Evolutionary conservation across 2,797 vertebrate genomes (phyloP).

Genomic region (Hapalemur alaotrensis): DNA sequence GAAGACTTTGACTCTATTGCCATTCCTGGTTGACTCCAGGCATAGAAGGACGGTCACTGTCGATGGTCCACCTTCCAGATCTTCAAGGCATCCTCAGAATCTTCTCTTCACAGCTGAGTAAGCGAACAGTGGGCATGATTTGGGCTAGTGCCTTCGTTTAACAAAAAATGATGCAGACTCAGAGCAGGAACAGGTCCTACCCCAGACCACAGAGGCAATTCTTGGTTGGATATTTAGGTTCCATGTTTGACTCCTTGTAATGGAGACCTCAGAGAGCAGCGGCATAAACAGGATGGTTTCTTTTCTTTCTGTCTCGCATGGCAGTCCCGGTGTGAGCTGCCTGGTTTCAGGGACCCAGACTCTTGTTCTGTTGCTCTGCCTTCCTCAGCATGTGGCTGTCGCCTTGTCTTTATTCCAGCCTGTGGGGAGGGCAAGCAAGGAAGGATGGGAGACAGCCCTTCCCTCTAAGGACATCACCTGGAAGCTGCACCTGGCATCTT

Average conservation of each 20-base stretch:
- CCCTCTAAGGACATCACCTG: background rate
- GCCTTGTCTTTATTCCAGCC: background rate
- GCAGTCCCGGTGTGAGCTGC: background rate
- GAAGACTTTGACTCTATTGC: background rate
- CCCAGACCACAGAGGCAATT: background rate
- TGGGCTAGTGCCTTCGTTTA: background rate
- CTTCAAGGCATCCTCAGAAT: background rate
- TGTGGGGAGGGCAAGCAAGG: background rate
- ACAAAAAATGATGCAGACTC: background rate
- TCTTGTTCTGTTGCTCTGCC: background rate
- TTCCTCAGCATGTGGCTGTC: background rate
- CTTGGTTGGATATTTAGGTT: background rate
- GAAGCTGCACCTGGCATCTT: background rate
- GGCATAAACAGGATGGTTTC: background rate
- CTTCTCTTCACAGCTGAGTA: background rate
- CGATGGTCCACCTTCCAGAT: background rate
- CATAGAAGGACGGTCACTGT: background rate
- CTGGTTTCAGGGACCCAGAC: background rate
- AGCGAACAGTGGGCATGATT: background rate
- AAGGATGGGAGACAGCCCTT: background rate
- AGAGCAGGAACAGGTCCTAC: background rate
- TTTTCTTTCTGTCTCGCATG: background rate
- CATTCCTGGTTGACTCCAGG: background rate
- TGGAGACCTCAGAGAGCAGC: background rate
- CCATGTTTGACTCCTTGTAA: background rate